Conservation (phyloP, 2,888 invertebrate genomes). For the Dynastes grantii region DNA sequence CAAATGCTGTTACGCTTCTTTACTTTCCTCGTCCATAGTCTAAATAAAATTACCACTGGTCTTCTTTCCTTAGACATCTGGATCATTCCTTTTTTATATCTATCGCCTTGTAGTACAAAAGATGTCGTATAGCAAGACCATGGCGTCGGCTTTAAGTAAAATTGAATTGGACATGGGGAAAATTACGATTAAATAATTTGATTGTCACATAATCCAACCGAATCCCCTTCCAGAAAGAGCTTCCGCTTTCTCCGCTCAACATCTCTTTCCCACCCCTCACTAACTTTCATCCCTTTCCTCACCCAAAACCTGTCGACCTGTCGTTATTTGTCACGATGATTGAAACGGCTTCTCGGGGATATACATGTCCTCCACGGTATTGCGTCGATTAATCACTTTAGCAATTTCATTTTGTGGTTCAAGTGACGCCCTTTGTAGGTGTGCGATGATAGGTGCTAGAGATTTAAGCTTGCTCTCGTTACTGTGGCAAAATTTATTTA, state of each 20-base stretch:
- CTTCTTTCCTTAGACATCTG: neutral
- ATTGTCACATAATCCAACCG: slow-evolving; percentile 38
- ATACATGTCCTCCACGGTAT: slow-evolving; percentile 69
- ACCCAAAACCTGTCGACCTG: slow-evolving; percentile 23
- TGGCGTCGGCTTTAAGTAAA: slow-evolving; percentile 1
- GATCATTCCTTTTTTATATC: neutral
- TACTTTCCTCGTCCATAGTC: neutral
- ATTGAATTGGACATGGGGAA: slow-evolving; percentile 45
- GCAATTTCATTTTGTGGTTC: slow-evolving; percentile 66
- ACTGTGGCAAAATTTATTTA: neutral
- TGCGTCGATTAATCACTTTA: slow-evolving; percentile 68
- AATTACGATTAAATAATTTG: slow-evolving; percentile 53
- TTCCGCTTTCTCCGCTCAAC: neutral
- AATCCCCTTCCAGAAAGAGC: neutral
- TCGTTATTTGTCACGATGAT: slow-evolving; percentile 69
- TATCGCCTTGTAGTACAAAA: neutral
- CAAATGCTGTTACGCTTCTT: neutral
- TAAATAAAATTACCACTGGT: neutral
- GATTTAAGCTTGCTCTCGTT: neutral
- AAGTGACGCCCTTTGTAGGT: no score
- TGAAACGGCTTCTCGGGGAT: slow-evolving; percentile 67
- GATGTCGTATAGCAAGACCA: neutral
- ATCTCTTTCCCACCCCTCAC: neutral
- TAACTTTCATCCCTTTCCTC: neutral
- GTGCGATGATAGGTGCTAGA: no score